A percentile compares a stretch with the other conserved stretches of the same genome.
Evolutionary conservation across 1,140 invertebrate species (phyloP).

Genomic region (Drosophila erecta): DNA sequence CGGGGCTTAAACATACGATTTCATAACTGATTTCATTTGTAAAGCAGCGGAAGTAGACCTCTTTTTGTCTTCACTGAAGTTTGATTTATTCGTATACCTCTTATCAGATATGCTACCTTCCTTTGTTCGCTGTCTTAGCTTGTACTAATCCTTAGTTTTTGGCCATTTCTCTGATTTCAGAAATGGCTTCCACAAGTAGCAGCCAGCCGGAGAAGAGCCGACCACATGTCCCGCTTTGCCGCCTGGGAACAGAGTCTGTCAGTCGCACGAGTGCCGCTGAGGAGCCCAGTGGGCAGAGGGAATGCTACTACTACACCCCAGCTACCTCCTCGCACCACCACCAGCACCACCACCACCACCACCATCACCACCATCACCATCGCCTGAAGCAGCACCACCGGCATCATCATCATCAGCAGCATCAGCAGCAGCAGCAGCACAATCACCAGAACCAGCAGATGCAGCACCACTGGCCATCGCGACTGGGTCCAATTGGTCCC

Average conservation of each 20-base stretch:
- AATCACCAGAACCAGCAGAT: slow-evolving; percentile 32
- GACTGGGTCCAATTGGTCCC: slow-evolving; percentile 53
- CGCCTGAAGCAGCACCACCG: slow-evolving; percentile 25
- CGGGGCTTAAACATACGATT: not conserved
- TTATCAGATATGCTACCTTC: no score
- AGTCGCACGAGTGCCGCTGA: slow-evolving; percentile 28
- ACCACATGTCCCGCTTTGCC: slow-evolving; percentile 64
- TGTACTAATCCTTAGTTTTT: slow-evolving; percentile 11
- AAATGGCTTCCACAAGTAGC: slow-evolving; percentile 81
- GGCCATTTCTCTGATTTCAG: slow-evolving; percentile 41
- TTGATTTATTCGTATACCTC: no score
- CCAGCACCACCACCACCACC: slow-evolving; percentile 1
- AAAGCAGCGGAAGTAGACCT: not conserved
- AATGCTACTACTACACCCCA: slow-evolving; percentile 73
- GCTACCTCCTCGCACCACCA: slow-evolving; percentile 53
- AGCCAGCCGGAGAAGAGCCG: slow-evolving; percentile 55
- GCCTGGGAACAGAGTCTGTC: slow-evolving; percentile 56
- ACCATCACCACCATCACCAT: slow-evolving; percentile 28
- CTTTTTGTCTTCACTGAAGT: no score
- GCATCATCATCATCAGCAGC: slow-evolving; percentile 18
- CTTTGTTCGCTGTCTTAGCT: no score
- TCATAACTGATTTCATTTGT: not conserved
- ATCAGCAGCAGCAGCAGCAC: no score
- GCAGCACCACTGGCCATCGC: slow-evolving; percentile 44
- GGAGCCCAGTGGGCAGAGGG: slow-evolving; percentile 54